Evolutionary conservation across 2,797 vertebrate species (phyloP).

Genomic region (Hydrolagus colliei): DNA sequence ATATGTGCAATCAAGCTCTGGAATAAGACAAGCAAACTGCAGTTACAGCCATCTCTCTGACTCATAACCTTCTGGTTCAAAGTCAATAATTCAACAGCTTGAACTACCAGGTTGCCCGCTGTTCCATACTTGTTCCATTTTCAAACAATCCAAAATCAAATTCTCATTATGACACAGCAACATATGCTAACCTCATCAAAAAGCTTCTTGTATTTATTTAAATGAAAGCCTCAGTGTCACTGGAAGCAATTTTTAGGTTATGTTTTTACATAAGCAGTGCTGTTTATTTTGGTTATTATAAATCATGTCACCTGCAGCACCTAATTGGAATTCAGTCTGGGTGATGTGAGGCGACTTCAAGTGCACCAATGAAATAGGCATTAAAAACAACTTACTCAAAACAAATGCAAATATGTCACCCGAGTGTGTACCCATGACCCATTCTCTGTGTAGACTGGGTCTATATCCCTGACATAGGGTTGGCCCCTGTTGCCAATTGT

Average conservation of each 20-base stretch:
- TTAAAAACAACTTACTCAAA: not conserved
- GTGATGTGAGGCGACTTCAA: not conserved
- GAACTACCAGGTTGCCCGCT: not conserved
- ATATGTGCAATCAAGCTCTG: not conserved
- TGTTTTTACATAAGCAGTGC: slow-evolving; percentile 14
- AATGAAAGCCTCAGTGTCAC: slow-evolving; percentile 9
- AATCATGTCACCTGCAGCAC: not conserved
- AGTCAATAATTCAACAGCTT: slow-evolving; percentile 16
- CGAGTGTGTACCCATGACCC: no score
- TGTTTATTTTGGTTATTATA: slow-evolving; percentile 16
- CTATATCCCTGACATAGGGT: no score
- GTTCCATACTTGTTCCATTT: slow-evolving; percentile 16
- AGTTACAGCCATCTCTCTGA: not conserved
- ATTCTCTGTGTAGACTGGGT: no score
- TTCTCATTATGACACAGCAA: slow-evolving; percentile 30
- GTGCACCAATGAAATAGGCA: not conserved
- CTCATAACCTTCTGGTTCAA: slow-evolving; percentile 13
- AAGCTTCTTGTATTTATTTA: slow-evolving; percentile 26
- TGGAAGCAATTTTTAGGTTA: slow-evolving; percentile 11
- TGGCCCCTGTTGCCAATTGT: no score
- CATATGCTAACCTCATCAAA: slow-evolving; percentile 31
- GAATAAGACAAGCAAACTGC: not conserved
- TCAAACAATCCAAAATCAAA: slow-evolving; percentile 32
- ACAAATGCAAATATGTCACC: no score
- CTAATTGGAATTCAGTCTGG: not conserved